Base-by-base conservation (phyloP, 2,888 invertebrate genomes). In the Papilio demoleus region DNA sequence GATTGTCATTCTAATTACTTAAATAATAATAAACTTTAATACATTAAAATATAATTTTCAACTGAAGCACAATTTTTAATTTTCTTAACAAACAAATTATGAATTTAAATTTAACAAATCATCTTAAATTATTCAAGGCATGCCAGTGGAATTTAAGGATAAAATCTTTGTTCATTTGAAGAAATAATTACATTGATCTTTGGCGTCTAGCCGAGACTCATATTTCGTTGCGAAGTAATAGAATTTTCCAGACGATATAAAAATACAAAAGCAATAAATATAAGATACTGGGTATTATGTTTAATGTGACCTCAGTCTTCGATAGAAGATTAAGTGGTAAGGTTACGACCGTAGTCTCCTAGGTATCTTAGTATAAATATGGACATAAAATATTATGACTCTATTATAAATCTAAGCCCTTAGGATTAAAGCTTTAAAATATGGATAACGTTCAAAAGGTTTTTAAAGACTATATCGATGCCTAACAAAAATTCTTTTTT, bases 241-340 rank as follows among this genome's bases (percentile, higher is more conserved):
- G 45, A 65, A 58, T 45, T 42, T 53, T 53, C 61, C 67, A 61
- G 61, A 67, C 61, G 61, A 53, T 27, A 53, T 45, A 61, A 53
- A 27, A 67, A 53, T 19, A 61, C 53, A 61, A 66, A 22, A 59
- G 45, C 45, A 58, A 66, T 66, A 66, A 40, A 61, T 61, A 22
- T 2, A 8, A 40, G 40, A 67, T 61, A 53, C 31, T 42, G 24
- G 40, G 17, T 9, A 19, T 61, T n/a, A 53, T 53, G 38, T 67
- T 67, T 40, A 61, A 31, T 50, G 42, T 53, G n/a, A 24, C 50
- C 14, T 34, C 45, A 24, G 36, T 47, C 47, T 40, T 9, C 6
- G 24, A 24, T 59, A n/a, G 11, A 59, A 45, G 22, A 19, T 53
- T 53, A 53, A 53, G 27, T 53, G 17, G n/a, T 12, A 9, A 53